A percentile compares a stretch with the other conserved stretches of the same genome.
Conservation (phyloP, 1,140 invertebrate genomes). For the Batillaria attramentaria region DNA sequence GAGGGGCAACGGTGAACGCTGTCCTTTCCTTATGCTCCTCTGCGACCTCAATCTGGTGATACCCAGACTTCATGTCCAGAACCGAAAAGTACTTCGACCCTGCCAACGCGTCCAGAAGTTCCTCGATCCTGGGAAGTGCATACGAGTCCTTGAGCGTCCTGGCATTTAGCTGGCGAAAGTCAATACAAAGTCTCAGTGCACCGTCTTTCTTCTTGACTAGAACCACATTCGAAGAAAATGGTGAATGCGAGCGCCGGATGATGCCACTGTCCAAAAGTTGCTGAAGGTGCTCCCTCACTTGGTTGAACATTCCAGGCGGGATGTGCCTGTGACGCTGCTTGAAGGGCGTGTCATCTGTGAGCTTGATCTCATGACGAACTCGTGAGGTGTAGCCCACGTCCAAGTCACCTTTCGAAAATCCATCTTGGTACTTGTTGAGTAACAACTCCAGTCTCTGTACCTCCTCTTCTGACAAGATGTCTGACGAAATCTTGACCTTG, state of each 20-base stretch:
- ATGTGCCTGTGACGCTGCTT: neutral
- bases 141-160: neutral
- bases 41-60: slow-evolving; percentile 3
- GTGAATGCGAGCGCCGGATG: neutral
- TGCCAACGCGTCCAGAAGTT: neutral
- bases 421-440: no score
- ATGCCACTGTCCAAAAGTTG: neutral
- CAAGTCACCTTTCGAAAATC: neutral
- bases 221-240: slow-evolving; percentile 7
- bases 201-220: neutral
- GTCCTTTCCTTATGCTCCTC: slow-evolving; percentile 16
- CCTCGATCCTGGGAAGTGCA: slow-evolving; percentile 1
- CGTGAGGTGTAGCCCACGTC: neutral
- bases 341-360: neutral
- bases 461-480: neutral
- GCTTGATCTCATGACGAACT: neutral
- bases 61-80: slow-evolving; percentile 9
- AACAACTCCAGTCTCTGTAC: no score
- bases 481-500: no score
- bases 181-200: neutral
- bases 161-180: slow-evolving; percentile 8
- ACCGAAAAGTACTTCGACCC: neutral
- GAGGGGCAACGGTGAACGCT: slow-evolving; percentile 18
- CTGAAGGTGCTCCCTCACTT: slow-evolving; percentile 3
- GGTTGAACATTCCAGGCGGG: neutral